Base-by-base conservation (phyloP, 2,888 invertebrate species). In the Abrostola tripartita region DNA sequence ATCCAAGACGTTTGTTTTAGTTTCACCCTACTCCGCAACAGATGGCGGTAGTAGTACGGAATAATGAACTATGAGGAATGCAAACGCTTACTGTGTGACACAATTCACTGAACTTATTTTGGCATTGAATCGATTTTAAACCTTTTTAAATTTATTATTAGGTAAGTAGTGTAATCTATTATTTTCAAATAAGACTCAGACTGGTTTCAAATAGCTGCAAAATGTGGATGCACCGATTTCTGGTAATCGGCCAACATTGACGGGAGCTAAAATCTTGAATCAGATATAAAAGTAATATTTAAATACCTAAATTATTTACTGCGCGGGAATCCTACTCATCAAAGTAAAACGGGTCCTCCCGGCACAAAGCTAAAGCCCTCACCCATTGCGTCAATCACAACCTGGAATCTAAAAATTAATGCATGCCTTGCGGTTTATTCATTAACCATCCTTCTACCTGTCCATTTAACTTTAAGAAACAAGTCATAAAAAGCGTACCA, bases 11-110 rank as follows among this genome's bases (percentile, higher is more conserved):
- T 37, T 5, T 36, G 6, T 38, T 38, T 57, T 50, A 50, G 52
- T 61, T 65, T 77, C 61, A 40, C n/a, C 71, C 92, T 85, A 90
- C 89, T 91, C 89, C 61, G 41, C 79, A 79, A 79, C 11, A 92
- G 92, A 90, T 92, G 92, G 89, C 89, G 88, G 58, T 83, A 84
- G 73, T 36, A 55, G 84, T 79, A 59, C 49, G 42, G 10, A 51
- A 58, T 24, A 36, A 47, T 14, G 24, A 47, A 47, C 24, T 47
- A 47, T 24, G 10, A 44, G 44, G 7, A 44, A 7, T 6, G 44
- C 5, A 9, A 40, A 9, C 6, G 11, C 40, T 40, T 9, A 1
- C 2, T 47, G 9, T 7, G 24, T 24, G 44, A 24, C 24, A 2
- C 4, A 24, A 24, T n/a, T n/a, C n/a, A 24, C 24, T 2, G 4